These are phyloP conservation scores for Oryctes rhinoceros DNA, from an alignment of 1,140 invertebrate genomes.

Conservation along the genomic window DNA sequence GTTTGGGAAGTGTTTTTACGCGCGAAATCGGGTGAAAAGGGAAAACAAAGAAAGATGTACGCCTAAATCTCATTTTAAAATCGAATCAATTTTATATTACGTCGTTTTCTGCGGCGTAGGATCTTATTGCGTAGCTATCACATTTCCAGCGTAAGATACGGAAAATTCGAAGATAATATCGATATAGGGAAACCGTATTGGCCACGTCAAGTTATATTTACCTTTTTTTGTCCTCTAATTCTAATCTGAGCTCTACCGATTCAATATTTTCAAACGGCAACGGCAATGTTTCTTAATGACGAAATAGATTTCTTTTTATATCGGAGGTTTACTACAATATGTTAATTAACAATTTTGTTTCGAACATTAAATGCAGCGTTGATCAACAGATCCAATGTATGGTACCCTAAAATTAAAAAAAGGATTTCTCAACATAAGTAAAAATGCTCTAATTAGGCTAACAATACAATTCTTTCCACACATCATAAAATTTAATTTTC, in stretches of 20 bases:
- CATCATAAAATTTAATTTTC: too few relatives aligned
- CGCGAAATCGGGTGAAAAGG: neutral
- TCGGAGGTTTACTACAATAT: too few relatives aligned
- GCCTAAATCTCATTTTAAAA: slow-evolving; percentile 12
- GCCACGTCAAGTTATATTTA: slow-evolving; percentile 14
- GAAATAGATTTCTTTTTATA: neutral
- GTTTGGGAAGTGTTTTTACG: neutral
- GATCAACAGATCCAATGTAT: too few relatives aligned
- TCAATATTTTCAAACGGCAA: neutral
- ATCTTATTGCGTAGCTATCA: neutral
- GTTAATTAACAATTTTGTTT: too few relatives aligned
- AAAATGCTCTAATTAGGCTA: too few relatives aligned
- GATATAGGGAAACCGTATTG: neutral
- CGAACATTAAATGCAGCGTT: too few relatives aligned
- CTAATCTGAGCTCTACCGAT: neutral
- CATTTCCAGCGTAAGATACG: neutral
- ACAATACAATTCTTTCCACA: too few relatives aligned
- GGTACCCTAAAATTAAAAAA: too few relatives aligned
- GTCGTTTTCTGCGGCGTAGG: neutral
- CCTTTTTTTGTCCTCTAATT: slow-evolving; percentile 6
- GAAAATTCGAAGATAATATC: slow-evolving; percentile 5
- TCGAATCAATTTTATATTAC: slow-evolving; percentile 19
- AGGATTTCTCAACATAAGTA: too few relatives aligned
- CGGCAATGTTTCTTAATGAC: neutral
- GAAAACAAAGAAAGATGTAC: neutral